Evolutionary conservation across 2,113 vertebrate genomes (phyloP).

Genomic region (Neogobius melanostomus): DNA sequence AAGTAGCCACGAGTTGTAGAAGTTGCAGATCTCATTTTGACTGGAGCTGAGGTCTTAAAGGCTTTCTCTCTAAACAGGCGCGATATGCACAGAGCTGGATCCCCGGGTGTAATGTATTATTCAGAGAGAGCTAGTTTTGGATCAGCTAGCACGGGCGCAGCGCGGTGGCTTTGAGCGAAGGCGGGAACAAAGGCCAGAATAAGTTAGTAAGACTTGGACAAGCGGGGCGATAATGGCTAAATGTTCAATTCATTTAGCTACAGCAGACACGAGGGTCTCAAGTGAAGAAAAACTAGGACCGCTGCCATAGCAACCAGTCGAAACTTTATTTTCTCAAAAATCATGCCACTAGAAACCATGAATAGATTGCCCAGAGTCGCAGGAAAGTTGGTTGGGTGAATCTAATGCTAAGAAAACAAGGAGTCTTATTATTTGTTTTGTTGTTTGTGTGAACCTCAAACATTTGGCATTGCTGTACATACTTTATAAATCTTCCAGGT

Average conservation of each 20-base stretch:
- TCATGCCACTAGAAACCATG: no score
- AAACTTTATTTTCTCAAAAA: no score
- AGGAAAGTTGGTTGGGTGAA: no score
- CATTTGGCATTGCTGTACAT: background rate
- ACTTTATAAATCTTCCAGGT: background rate
- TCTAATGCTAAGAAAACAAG: no score
- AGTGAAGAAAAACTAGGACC: no score
- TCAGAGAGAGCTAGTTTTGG: slow-evolving; percentile 36
- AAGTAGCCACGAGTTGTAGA: slow-evolving; percentile 3
- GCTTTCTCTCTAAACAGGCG: background rate
- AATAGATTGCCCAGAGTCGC: no score
- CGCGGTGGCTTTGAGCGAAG: background rate
- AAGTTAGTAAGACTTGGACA: background rate
- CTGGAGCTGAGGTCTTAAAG: slow-evolving; percentile 7
- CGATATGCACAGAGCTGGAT: slow-evolving; percentile 12
- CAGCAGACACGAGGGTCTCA: background rate
- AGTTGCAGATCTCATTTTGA: slow-evolving; percentile 22
- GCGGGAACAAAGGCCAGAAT: background rate
- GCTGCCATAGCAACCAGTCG: no score
- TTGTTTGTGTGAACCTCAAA: background rate
- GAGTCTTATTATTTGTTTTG: no score
- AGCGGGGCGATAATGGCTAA: no score
- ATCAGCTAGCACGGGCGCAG: slow-evolving; percentile 29
- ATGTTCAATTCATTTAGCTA: background rate
- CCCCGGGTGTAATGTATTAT: slow-evolving; percentile 42